Evolutionary conservation across 2,797 vertebrate species (phyloP), one percentile per base, ranked within the genome.

Genomic region (Rhinogobio ventralis): DNA sequence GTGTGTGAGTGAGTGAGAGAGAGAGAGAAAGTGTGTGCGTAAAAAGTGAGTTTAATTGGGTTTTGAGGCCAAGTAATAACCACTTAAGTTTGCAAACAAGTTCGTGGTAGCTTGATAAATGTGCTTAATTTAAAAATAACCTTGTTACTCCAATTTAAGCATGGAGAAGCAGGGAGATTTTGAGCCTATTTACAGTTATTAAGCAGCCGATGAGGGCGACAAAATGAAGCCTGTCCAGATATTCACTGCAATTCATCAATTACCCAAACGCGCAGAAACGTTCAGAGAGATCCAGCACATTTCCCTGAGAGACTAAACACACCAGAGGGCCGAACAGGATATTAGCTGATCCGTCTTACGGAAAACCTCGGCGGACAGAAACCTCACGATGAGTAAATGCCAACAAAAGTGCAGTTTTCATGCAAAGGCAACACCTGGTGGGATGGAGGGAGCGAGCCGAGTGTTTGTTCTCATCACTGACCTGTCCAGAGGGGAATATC

Each of bases 401-500:
- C 33, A n/a, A 72, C 60, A 28, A 49, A 19, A 64, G 15, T 14
- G 4, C 77, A 25, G 45, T n/a, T 68, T 66, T 36, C 64, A 69
- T 69, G 79, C 66, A 55, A 39, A 79, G 19, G 15, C 49, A 53
- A 36, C 42, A 66, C 15, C 23, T 51, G 49, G 49, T 51, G 39
- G 49, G 49, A 51, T 19, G 17, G 49, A 19, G 17, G 17, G 49
- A 51, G 49, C 49, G 49, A 51, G 49, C 17, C 9, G 20, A 66
- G 60, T 5, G 57, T 49, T 49, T 23, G 77, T 46, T 45, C 78
- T 67, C 69, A 23, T 8, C 67, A 42, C 94, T 93, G 81, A 95
- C 95, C 95, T 95, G 95, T 90, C 94, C 95, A 95, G 94, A 93
- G 94, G 93, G 94, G 93, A 92, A 93, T 94, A 94, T 95, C 94